These are phyloP conservation scores for Pseudochirops corinnae DNA, from an alignment of 2,797 vertebrate genomes.

Conservation along the genomic window DNA sequence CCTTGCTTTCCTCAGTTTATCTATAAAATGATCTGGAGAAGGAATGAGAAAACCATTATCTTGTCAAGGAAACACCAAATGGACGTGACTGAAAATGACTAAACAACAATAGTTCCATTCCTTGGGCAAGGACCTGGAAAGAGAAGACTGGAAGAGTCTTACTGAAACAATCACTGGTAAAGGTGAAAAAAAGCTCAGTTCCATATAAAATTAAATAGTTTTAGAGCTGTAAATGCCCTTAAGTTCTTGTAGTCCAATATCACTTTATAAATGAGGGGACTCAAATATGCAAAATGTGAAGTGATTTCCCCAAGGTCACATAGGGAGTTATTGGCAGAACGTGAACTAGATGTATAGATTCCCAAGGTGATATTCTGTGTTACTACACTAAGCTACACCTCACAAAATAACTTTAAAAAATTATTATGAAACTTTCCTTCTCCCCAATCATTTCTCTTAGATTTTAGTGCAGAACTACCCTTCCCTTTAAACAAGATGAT, in stretches of 20 bases:
- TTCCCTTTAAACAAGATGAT: slow-evolving; percentile 34
- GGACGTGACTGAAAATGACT: background rate
- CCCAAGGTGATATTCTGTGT: background rate
- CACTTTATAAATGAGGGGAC: background rate
- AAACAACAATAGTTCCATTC: background rate
- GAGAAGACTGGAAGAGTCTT: background rate
- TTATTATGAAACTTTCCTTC: background rate
- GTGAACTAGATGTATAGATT: background rate
- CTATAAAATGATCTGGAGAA: background rate
- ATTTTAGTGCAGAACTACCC: background rate
- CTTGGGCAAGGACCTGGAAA: background rate
- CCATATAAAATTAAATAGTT: background rate
- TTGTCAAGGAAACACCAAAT: background rate
- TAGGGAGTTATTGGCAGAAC: background rate
- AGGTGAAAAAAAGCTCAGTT: background rate
- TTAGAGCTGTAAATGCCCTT: background rate
- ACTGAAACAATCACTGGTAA: background rate
- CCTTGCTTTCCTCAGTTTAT: background rate
- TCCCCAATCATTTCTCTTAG: background rate
- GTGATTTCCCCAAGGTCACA: background rate
- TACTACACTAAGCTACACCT: background rate
- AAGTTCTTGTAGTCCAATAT: background rate
- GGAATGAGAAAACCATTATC: background rate
- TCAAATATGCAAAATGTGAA: background rate
- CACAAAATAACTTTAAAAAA: background rate